Evolutionary conservation across 2,797 vertebrate genomes (phyloP).

Genomic region (Paedocypris micromegethes): DNA sequence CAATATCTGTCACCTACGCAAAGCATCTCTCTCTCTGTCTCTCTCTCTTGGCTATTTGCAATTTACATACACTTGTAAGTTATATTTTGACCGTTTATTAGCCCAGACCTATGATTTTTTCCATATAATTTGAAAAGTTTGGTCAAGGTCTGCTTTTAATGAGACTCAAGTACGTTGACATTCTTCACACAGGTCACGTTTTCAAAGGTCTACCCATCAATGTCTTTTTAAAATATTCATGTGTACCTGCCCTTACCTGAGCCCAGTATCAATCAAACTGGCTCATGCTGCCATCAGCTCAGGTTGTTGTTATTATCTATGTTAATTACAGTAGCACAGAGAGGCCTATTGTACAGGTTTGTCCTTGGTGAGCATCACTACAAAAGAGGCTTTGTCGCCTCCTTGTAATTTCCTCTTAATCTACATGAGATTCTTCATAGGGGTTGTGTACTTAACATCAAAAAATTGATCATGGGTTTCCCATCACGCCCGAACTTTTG

Average conservation of each 20-base stretch:
- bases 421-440: slow-evolving; percentile 13
- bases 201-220: slow-evolving; percentile 3
- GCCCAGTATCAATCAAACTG: slow-evolving; percentile 20
- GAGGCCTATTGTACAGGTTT: slow-evolving; percentile 9
- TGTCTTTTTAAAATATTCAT: slow-evolving; percentile 20
- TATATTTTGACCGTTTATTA: too few species aligned
- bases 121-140: too few species aligned
- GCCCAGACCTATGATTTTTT: too few species aligned
- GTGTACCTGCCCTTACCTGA: slow-evolving; percentile 2
- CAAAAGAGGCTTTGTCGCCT: slow-evolving; percentile 32
- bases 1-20: slow-evolving; percentile 15
- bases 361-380: slow-evolving; percentile 30
- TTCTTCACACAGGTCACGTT: background rate
- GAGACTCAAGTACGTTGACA: background rate
- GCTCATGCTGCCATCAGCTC: slow-evolving; percentile 24
- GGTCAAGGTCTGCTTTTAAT: background rate
- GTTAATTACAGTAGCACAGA: slow-evolving; percentile 33
- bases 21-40: slow-evolving; percentile 1
- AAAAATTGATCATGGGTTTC: slow-evolving; percentile 17
- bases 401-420: slow-evolving; percentile 20
- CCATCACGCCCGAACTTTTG: background rate
- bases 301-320: slow-evolving; percentile 35
- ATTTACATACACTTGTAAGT: slow-evolving; percentile 5
- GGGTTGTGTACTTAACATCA: slow-evolving; percentile 13
- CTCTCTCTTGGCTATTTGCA: slow-evolving; percentile 2